phyloP scores from a whole-genome alignment of 1,140 invertebrate genomes.

The Pollicipes pollicipes region DNA sequence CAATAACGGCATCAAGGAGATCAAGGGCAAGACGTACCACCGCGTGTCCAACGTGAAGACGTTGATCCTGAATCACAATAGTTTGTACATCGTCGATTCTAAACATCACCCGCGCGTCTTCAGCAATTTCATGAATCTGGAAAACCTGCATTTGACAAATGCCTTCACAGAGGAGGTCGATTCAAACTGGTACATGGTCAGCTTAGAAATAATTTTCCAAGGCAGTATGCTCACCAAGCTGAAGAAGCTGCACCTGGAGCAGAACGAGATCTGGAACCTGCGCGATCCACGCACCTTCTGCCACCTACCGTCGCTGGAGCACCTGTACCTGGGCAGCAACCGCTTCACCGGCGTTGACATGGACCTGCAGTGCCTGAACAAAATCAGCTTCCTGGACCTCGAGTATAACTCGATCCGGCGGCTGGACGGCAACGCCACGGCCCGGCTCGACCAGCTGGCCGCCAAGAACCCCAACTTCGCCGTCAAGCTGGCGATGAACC shows the following conservation, averaged over 20 bases:
- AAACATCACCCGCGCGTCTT: conserved; percentile 52
- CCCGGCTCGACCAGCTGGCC: background rate
- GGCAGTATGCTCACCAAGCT: conserved; percentile 44
- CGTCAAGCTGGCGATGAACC: background rate
- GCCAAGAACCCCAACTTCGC: background rate
- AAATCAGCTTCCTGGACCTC: conserved; percentile 48
- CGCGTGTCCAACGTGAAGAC: conserved; percentile 48
- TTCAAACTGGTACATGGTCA: conserved; percentile 20
- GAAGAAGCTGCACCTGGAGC: conserved; percentile 53
- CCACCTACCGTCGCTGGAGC: conserved; percentile 41
- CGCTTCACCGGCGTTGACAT: conserved; percentile 37
- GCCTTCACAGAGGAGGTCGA: conserved; percentile 43
- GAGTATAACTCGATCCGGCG: conserved; percentile 45
- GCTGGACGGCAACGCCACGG: conserved; percentile 35
- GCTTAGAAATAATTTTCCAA: conserved; percentile 49
- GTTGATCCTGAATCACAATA: conserved; percentile 53
- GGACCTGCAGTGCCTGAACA: conserved; percentile 43
- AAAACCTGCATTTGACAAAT: conserved; percentile 52
- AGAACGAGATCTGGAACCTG: conserved; percentile 50
- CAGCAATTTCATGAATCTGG: conserved; percentile 52
- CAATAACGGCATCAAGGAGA: conserved; percentile 51
- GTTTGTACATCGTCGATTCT: conserved; percentile 41
- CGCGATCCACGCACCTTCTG: conserved; percentile 48
- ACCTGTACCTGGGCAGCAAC: conserved; percentile 51
- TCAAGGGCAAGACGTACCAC: conserved; percentile 56